Percentiles rank a stretch among this genome's conserved stretches.
Conservation (phyloP, 2,797 vertebrate species). For the Xiphophorus birchmanni region DNA sequence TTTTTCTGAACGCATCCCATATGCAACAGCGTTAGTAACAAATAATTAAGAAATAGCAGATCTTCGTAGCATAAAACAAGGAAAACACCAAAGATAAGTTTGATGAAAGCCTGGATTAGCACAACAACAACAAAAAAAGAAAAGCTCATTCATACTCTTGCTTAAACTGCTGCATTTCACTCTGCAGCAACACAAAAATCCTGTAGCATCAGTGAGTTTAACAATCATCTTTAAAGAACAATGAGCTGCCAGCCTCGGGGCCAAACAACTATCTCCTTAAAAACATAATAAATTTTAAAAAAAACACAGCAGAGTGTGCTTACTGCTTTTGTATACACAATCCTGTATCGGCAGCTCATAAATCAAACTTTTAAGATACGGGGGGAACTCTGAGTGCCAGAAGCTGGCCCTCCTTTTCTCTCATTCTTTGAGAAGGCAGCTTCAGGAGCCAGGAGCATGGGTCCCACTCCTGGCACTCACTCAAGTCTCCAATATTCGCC, state of each 20-base stretch:
- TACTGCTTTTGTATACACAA: constrained; percentile 64
- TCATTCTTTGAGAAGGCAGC: constrained; percentile 59
- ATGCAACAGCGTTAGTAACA: constrained; percentile 13
- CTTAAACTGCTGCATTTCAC: constrained; percentile 29
- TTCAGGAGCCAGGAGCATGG: constrained; percentile 67
- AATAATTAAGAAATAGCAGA: constrained; percentile 1
- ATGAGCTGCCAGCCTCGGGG: constrained; percentile 61
- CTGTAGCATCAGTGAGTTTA: constrained; percentile 42
- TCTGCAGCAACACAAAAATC: constrained; percentile 31
- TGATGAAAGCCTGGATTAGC: constrained; percentile 20
- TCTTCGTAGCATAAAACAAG: not conserved
- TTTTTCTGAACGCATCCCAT: constrained; percentile 42
- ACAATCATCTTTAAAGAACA: constrained; percentile 61
- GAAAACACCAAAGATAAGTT: constrained; percentile 22
- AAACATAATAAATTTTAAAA: constrained; percentile 11
- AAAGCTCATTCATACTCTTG: constrained; percentile 16
- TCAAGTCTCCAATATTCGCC: constrained; percentile 81
- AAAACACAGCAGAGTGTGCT: constrained; percentile 56
- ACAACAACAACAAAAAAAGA: not conserved
- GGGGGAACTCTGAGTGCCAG: constrained; percentile 63
- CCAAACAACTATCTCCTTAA: constrained; percentile 74
- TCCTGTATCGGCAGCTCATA: constrained; percentile 68
- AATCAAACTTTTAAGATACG: constrained; percentile 75
- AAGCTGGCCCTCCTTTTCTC: constrained; percentile 60
- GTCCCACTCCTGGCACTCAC: constrained; percentile 77